Evolutionary conservation across 2,888 invertebrate species (phyloP), one percentile per base, ranked within the genome.

Genomic region (Mimas tiliae): DNA sequence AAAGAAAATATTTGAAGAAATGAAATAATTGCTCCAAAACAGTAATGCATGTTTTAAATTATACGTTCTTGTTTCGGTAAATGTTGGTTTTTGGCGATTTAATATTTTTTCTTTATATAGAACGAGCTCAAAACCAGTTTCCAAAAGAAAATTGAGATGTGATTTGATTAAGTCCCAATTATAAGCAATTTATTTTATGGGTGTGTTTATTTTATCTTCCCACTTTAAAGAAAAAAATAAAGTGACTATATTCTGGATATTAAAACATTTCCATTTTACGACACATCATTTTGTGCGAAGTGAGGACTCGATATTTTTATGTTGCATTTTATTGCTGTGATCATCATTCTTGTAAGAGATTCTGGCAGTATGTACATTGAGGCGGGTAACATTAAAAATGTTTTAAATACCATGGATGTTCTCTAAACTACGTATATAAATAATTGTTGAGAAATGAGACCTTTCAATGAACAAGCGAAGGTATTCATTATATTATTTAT

Each of bases 201-300:
- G 12, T 6, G 38, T 58, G 19, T 58, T 38, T 58, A 58, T 42
- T 38, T 55, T 55, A 55, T 58, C 42, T 16, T 12, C 19, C 11
- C 38, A 55, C 4, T 55, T 38, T 14, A 4, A 52, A 21, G 0
- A 14, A 11, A 14, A 21, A 52, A 14, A 52, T 52, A 52, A 11
- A 45, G 14, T 14, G 12, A 14, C 52, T 6, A 52, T 33, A n/a
- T 33, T 42, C 42, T 12, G 38, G 19, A 19, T 58, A 58, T 58
- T 58, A 58, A 58, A 58, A 34, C 19, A 19, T 58, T 53, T 58
- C 42, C 42, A 12, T 58, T 58, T 58, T 58, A 58, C 42, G 58
- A 19, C 6, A 38, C 11, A 42, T 58, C 7, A 58, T 19, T 42
- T 11, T 12, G 38, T 42, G 58, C 19, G 38, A 12, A 42, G 7